A percentile compares a stretch with the other conserved stretches of the same genome.
These are phyloP conservation scores for Drosophila merina DNA, from an alignment of 2,888 invertebrate species.

Conservation along the genomic window DNA sequence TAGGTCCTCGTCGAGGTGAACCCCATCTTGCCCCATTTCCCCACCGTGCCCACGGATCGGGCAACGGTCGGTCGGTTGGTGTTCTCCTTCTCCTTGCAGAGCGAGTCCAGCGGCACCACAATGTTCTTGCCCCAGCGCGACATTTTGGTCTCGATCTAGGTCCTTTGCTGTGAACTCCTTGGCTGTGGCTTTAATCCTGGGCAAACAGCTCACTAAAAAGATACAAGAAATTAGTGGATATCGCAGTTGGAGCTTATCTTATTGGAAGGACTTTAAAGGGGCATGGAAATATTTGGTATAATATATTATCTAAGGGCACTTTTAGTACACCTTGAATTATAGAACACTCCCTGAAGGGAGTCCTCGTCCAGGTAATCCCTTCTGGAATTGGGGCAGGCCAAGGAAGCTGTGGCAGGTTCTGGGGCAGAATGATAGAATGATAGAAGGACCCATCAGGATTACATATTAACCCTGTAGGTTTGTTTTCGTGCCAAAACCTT, in stretches of 20 bases:
- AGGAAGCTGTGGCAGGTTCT: not conserved
- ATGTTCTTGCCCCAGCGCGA: constrained; percentile 88
- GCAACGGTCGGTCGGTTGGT: constrained; percentile 95
- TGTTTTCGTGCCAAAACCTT: not conserved
- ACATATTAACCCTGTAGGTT: not conserved
- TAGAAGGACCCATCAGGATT: not conserved
- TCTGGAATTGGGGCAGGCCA: not conserved
- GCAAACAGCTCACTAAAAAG: constrained; percentile 26
- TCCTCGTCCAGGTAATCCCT: not conserved
- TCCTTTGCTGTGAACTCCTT: constrained; percentile 4
- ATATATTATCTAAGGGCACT: not conserved
- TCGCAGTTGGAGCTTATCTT: not conserved
- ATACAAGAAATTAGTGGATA: not conserved
- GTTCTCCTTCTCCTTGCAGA: constrained; percentile 89
- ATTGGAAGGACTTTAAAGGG: not conserved
- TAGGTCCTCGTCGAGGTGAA: constrained; percentile 93
- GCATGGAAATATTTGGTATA: not conserved
- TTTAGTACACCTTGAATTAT: not conserved
- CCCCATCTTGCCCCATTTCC: constrained; percentile 97
- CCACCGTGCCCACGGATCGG: constrained; percentile 94
- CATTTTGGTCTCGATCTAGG: constrained; percentile 81
- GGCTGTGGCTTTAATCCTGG: constrained; percentile 32
- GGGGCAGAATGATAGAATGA: not conserved
- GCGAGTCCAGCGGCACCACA: constrained; percentile 87
- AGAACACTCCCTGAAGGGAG: not conserved